Base-by-base conservation (phyloP, 2,113 vertebrate species). In the Zosterops borbonicus region DNA sequence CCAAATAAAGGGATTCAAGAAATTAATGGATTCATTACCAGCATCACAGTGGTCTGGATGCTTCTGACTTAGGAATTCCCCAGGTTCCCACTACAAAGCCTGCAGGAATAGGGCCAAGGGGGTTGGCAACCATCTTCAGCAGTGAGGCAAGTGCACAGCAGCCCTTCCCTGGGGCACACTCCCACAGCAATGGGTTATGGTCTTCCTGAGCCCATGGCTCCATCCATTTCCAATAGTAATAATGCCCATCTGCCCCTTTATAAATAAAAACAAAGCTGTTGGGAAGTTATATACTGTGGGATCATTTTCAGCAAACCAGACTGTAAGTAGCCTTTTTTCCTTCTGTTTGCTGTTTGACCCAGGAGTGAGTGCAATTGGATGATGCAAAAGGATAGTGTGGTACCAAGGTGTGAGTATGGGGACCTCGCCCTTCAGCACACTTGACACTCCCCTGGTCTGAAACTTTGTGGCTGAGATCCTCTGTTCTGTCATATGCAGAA, bases 371-470 rank as follows among this genome's bases (percentile, higher is more conserved):
- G 5, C 56, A 6, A 24, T 35, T 46, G 25, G 50, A 44, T 12
- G 7, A 20, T 56, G 18, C 12, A 56, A 35, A 68, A 55, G 35
- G 24, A 24, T 33, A 4, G 20, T 15, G 22, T 35, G 28, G 27
- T 29, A 16, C 14, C 4, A 4, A 50, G 41, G 24, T 14, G 3
- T 58, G 16, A 27, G 28, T 2, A 0, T 11, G 11, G 11, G 33
- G 31, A 35, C 35, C 27, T 39, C 69, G 39, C 37, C 41, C 20
- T 25, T 23, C 11, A 9, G 41, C 65, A 67, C 23, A 16, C 9
- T 5, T 35, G 9, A 27, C 18, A 6, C 27, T 68, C 31, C 7
- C 7, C 19, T 3, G 1, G 6, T 47, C 14, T 39, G 39, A 59
- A 87, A 71, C 8, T 37, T 29, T 18, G 27, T 5, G 7, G 16